A percentile compares a stretch with the other conserved stretches of the same genome.
These are phyloP conservation scores for Corythucha ciliata DNA, from an alignment of 2,888 invertebrate species.

Conservation along the genomic window DNA sequence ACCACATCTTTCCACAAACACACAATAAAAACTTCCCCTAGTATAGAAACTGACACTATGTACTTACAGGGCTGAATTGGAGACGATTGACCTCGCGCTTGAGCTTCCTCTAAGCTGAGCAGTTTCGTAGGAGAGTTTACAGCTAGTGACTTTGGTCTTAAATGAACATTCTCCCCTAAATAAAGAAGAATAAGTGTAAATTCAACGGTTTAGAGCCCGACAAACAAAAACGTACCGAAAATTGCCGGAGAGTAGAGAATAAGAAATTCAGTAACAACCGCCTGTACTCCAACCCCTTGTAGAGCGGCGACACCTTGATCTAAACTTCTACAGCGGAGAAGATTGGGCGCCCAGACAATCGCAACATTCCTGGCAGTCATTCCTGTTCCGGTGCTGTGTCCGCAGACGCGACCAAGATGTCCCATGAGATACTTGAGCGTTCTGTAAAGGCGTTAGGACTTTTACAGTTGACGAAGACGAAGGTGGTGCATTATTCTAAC, in stretches of 20 bases:
- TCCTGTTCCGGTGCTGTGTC: conserved; percentile 75
- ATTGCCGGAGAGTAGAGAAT: conserved; percentile 83
- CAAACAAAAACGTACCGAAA: too few relatives aligned
- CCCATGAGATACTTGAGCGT: conserved; percentile 89
- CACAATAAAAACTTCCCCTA: too few relatives aligned
- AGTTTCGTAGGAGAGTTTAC: conserved; percentile 84
- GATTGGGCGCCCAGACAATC: conserved; percentile 96
- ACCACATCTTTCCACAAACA: too few relatives aligned
- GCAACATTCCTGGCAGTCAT: conserved; percentile 98
- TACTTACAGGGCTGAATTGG: conserved; percentile 22
- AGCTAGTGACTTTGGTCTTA: conserved; percentile 80
- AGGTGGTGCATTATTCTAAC: conserved; percentile 44
- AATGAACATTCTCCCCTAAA: conserved; percentile 17
- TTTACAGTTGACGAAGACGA: background rate
- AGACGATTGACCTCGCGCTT: conserved; percentile 41
- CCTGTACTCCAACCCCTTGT: conserved; percentile 74
- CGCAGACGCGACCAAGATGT: conserved; percentile 82
- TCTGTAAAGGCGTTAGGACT: conserved; percentile 47
- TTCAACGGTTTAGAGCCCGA: too few relatives aligned
- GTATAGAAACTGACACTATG: too few relatives aligned
- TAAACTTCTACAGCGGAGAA: conserved; percentile 81
- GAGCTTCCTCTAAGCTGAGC: conserved; percentile 78
- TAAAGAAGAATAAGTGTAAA: background rate
- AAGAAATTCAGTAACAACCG: conserved; percentile 93
- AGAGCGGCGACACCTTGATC: conserved; percentile 77